Percentiles rank a stretch among this genome's conserved stretches.
These are phyloP conservation scores for Drosophila chauvacae DNA, from an alignment of 1,140 invertebrate species.

Conservation along the genomic window DNA sequence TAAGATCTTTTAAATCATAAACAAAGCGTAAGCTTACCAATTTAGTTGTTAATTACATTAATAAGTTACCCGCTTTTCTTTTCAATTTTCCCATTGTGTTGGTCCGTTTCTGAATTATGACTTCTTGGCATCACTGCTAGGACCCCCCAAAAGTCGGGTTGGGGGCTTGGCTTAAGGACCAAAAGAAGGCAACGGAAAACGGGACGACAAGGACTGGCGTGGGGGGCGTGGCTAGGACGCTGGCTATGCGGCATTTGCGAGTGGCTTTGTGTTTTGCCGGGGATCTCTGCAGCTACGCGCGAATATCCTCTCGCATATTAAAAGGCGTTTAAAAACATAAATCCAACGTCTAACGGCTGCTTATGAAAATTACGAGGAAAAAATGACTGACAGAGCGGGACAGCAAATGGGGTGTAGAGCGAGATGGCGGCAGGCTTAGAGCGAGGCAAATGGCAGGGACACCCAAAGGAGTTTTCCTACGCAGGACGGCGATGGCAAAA, in stretches of 20 bases:
- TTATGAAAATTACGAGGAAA: slow-evolving; percentile 84
- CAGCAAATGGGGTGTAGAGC: slow-evolving; percentile 30
- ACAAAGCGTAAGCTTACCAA: neutral
- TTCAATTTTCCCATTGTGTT: neutral
- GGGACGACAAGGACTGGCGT: neutral
- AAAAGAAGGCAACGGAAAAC: neutral
- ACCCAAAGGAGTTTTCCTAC: slow-evolving; percentile 75
- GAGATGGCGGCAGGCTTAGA: slow-evolving; percentile 33
- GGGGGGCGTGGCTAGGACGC: slow-evolving; percentile 50
- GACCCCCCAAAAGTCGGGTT: slow-evolving; percentile 5
- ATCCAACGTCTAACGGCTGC: slow-evolving; percentile 82
- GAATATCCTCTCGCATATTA: slow-evolving; percentile 82
- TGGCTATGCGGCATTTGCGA: slow-evolving; percentile 75
- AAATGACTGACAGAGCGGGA: slow-evolving; percentile 67
- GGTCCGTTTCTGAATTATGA: no score
- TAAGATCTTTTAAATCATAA: no score
- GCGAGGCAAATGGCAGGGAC: slow-evolving; percentile 60
- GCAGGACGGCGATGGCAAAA: slow-evolving; percentile 30
- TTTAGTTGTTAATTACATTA: neutral
- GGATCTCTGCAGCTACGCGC: slow-evolving; percentile 63
- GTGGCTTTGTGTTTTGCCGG: slow-evolving; percentile 75
- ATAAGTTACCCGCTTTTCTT: neutral
- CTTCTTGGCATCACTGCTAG: slow-evolving; percentile 13
- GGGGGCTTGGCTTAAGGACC: slow-evolving; percentile 15
- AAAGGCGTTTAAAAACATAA: slow-evolving; percentile 84